A percentile compares a stretch with the other conserved stretches of the same genome.
phyloP scores from a whole-genome alignment of 2,888 invertebrate genomes.

The Brachyopa scutellaris region DNA sequence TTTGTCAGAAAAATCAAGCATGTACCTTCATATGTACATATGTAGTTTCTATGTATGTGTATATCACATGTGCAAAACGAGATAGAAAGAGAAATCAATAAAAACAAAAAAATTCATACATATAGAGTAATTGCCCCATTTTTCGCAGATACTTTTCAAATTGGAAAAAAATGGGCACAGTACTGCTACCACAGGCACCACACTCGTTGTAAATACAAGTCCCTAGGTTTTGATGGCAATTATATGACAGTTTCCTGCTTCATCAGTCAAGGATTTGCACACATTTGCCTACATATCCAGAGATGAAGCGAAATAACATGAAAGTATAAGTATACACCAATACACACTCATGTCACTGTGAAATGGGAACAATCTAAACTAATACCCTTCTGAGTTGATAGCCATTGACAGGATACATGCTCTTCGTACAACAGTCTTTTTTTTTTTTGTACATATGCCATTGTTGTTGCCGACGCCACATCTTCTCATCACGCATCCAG shows the following conservation, averaged over 20 bases:
- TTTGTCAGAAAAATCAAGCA: conserved; percentile 53
- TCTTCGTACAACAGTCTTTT: conserved; percentile 38
- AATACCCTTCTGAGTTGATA: conserved; percentile 58
- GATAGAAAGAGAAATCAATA: conserved; percentile 55
- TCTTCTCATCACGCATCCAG: background rate
- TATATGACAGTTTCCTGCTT: conserved; percentile 49
- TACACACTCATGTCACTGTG: too few species aligned
- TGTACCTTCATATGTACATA: background rate
- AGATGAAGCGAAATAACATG: background rate
- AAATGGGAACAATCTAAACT: conserved; percentile 30
- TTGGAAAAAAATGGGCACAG: conserved; percentile 44
- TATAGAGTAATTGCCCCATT: conserved; percentile 61
- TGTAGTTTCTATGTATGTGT: too few species aligned
- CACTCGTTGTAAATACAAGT: background rate
- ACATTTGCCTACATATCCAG: conserved; percentile 50
- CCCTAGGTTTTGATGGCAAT: conserved; percentile 47
- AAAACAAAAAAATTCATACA: conserved; percentile 28
- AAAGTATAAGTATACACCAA: conserved; percentile 22
- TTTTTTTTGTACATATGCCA: background rate
- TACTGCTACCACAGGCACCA: conserved; percentile 18
- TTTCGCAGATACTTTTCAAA: conserved; percentile 44
- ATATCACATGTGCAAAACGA: background rate
- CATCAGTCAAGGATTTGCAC: conserved; percentile 53
- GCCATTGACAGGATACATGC: conserved; percentile 64
- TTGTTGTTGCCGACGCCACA: background rate